These are phyloP conservation scores for Ceyx cyanopectus DNA, from an alignment of 2,113 vertebrate species.

Conservation along the genomic window DNA sequence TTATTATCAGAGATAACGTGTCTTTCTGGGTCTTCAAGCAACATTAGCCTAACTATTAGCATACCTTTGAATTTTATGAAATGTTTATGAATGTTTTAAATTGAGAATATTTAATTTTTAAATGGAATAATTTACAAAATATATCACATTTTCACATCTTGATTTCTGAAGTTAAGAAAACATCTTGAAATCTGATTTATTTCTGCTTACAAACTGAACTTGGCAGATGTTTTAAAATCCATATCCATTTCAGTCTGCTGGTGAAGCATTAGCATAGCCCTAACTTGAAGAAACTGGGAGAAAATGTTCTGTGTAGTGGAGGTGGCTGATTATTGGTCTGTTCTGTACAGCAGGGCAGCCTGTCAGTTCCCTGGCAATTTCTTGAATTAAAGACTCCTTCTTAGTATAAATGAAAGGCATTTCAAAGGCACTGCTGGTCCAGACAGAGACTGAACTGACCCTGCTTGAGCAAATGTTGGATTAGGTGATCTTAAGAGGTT, in stretches of 20 bases:
- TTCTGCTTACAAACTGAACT: neutral
- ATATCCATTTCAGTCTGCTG: neutral
- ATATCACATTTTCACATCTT: neutral
- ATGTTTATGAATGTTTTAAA: neutral
- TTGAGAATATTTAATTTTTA: neutral
- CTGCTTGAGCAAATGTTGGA: neutral
- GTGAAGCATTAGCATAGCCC: neutral
- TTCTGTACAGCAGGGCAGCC: neutral
- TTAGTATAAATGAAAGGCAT: neutral
- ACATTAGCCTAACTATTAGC: neutral
- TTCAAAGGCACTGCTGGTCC: neutral
- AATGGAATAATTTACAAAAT: neutral
- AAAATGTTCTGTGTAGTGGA: neutral
- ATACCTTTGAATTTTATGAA: neutral
- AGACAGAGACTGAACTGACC: neutral
- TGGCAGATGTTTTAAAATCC: neutral
- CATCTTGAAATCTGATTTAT: neutral
- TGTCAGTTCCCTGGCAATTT: neutral
- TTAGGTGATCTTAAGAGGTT: neutral
- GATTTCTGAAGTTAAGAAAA: neutral
- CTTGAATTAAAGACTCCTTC: neutral
- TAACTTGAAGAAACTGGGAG: neutral
- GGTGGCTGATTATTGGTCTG: neutral
- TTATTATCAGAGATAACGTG: neutral
- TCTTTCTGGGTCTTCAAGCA: neutral